A percentile compares a stretch with the other conserved stretches of the same genome.
Evolutionary conservation across 2,888 invertebrate species (phyloP).

Genomic region (Gisinianus flammeolus): DNA sequence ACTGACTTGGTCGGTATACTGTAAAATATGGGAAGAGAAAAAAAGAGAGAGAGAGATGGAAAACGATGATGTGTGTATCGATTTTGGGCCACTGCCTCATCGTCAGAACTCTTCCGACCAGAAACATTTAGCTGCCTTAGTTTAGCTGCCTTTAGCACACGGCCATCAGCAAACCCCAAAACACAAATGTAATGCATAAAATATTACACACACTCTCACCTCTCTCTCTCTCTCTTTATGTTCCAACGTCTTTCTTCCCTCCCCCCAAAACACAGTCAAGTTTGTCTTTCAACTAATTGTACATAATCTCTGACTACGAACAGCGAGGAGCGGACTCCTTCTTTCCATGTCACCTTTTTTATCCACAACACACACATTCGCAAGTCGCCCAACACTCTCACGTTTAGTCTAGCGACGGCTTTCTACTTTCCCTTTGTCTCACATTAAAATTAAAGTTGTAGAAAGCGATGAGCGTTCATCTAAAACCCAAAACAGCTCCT

Average conservation of each 20-base stretch:
- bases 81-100: slow-evolving; percentile 38
- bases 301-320: too few species aligned
- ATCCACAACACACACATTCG: too few species aligned
- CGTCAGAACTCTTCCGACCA: background rate
- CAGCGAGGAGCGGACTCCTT: too few species aligned
- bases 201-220: slow-evolving; percentile 1
- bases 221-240: background rate
- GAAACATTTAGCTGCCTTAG: background rate
- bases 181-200: background rate
- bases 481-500: too few species aligned
- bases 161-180: background rate
- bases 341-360: too few species aligned
- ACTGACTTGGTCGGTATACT: background rate
- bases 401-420: too few species aligned
- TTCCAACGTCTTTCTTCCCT: background rate
- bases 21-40: background rate
- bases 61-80: slow-evolving; percentile 40
- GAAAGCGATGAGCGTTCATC: too few species aligned
- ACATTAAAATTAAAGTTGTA: too few species aligned
- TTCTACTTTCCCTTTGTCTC: too few species aligned
- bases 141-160: background rate
- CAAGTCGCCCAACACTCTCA: too few species aligned
- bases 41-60: slow-evolving; percentile 10
- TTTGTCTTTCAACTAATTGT: too few species aligned
- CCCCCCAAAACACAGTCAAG: too few species aligned